Base-by-base conservation (phyloP, 2,113 vertebrate genomes). In the Bufo gargarizans region DNA sequence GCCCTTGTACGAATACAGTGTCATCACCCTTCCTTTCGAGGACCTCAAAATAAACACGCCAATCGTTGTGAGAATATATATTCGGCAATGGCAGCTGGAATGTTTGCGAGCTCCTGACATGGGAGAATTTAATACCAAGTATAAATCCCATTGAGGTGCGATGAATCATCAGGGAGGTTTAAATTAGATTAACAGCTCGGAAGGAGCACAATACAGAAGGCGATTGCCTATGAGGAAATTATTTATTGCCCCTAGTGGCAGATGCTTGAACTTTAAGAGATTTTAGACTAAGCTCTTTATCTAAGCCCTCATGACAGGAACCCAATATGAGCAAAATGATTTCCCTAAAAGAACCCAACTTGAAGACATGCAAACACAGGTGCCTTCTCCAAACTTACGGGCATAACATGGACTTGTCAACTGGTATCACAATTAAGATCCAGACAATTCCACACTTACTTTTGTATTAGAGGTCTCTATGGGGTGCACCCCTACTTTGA, bases 181-280 rank as follows among this genome's bases (percentile, higher is more conserved):
- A 91, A 93, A 91, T 92, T 86, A 92, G 92, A 92, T 93, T 92
- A 93, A 91, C 91, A 91, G 77, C 86, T 89, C 88, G 90, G 89
- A 89, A 83, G 84, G 90, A 88, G 87, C 81, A 91, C 20, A 50
- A 90, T 90, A 91, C 90, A 92, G 86, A 93, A 91, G 89, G 90
- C 43, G 69, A 91, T 89, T 90, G 92, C 93, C 92, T 92, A 92
- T 89, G 92, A 92, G 90, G 91, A 93, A 92, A 91, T 91, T 90
- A 90, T 84, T 82, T 92, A 90, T 93, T 92, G 93, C 91, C 92
- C 92, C 92, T 94, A 92, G 91, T 93, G 92, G 92, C 89, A 93
- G 91, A 93, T 89, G 88, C 91, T 88, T 92, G 91, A 91, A 93
- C 92, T 94, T 92, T 91, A 92, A 93, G 92, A 91, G 88, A 92